Percentiles rank a stretch among this genome's conserved stretches.
Conservation (phyloP, 2,113 vertebrate species). For the Spermophilus dauricus region DNA sequence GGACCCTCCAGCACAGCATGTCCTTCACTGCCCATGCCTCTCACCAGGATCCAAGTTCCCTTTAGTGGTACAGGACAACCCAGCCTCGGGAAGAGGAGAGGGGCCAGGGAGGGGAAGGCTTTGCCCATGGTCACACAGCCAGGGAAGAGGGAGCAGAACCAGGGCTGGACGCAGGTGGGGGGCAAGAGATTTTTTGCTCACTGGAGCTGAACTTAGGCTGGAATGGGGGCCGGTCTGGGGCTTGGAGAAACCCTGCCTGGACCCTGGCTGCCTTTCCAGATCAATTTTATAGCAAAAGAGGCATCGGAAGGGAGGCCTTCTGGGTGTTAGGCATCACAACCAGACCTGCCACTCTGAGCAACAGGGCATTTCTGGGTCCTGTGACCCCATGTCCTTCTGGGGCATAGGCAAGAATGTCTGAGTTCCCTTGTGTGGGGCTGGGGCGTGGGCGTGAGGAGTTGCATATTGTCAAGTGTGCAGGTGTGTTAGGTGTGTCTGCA, state of each 20-base stretch:
- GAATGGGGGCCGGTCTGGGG: neutral
- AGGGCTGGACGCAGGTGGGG: neutral
- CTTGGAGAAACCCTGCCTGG: neutral
- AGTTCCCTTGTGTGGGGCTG: neutral
- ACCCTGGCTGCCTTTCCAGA: neutral
- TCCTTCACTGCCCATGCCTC: neutral
- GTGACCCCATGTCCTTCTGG: rapidly evolving
- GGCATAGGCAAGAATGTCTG: rapidly evolving
- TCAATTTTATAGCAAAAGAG: neutral
- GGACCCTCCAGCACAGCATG: neutral
- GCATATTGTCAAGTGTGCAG: rapidly evolving
- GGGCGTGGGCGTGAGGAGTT: neutral
- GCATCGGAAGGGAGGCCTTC: neutral
- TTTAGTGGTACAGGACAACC: neutral
- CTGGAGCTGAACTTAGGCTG: neutral
- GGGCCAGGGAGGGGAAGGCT: neutral
- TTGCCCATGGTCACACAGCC: neutral
- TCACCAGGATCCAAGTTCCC: neutral
- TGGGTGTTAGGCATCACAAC: neutral
- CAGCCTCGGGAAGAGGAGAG: neutral
- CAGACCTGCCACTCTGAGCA: neutral
- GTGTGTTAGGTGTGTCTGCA: neutral
- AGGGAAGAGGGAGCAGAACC: neutral
- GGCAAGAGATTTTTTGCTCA: neutral
- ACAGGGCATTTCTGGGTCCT: rapidly evolving